phyloP scores from a whole-genome alignment of 2,113 vertebrate species.

The Zeus faber region DNA sequence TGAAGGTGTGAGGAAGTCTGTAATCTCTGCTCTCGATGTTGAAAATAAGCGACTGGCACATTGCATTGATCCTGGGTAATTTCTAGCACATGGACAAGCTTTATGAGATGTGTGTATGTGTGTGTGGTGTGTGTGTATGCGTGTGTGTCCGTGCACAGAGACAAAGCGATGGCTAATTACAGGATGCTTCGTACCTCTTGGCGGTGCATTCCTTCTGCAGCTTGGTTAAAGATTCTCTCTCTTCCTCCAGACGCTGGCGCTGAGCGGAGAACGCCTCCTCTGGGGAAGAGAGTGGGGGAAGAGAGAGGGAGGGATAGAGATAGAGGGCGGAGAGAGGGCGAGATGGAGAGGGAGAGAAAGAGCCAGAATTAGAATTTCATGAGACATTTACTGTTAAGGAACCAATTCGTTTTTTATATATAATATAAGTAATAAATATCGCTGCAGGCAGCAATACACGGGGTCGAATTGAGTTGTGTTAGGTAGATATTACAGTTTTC shows the following conservation, averaged over 20 bases:
- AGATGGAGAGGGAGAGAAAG: neutral
- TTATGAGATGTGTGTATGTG: conserved; percentile 11
- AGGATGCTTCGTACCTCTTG: conserved; percentile 83
- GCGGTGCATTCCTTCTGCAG: conserved; percentile 89
- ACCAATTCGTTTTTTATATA: too few species aligned
- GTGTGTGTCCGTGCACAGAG: conserved; percentile 16
- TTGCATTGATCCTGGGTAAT: conserved; percentile 16
- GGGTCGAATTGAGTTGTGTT: too few species aligned
- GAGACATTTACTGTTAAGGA: too few species aligned
- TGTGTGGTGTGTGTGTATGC: conserved; percentile 4
- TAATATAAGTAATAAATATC: too few species aligned
- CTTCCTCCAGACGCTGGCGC: conserved; percentile 81
- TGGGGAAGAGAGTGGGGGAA: conserved; percentile 56
- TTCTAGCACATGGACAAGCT: conserved; percentile 25
- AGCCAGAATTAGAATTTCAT: too few species aligned
- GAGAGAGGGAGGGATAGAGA: conserved; percentile 34
- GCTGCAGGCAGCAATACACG: too few species aligned
- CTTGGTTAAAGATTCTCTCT: conserved; percentile 84
- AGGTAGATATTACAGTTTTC: too few species aligned
- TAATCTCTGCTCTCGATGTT: conserved; percentile 13
- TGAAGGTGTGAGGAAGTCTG: conserved; percentile 16
- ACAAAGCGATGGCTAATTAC: conserved; percentile 48
- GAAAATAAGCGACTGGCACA: conserved; percentile 18
- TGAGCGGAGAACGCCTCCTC: conserved; percentile 83
- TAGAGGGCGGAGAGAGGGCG: conserved; percentile 4